Evolutionary conservation across 1,140 invertebrate species (phyloP), one percentile per base, ranked within the genome.

Genomic region (Macrostomum lignano): DNA sequence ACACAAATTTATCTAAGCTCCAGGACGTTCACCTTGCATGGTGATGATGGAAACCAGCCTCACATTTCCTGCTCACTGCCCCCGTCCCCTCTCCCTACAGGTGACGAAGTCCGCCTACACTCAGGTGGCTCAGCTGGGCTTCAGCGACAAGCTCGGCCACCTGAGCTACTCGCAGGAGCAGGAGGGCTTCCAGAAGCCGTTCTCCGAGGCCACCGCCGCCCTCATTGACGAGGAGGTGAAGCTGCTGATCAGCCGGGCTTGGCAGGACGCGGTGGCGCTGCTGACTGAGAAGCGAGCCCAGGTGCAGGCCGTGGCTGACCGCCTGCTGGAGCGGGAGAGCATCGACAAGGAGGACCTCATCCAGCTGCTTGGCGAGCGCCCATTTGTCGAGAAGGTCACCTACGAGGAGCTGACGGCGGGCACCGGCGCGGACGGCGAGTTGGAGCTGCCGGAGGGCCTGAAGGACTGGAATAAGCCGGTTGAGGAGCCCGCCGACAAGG

Each of bases 361-460:
- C 38, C 82, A 94, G 55, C 54, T 98, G 4, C 60, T 98, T 2
- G 91, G 91, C 3, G 62, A 68, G 25, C 61, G 91, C 42, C 91
- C 91, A 1, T 98, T 98, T 68, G 71, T 72, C 17, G 91, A 98
- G 59, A 96, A 94, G 60, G 86, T 84, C 10, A 94, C 88, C 3
- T 98, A 98, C 50, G 91, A 98, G 62, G 75, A 98, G 49, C 96
- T 98, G 60, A 88, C 98, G 1, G 84, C 84, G 60, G 88, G 86
- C 1, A 98, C 91, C 9, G 88, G 88, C 57, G 44, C 91, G 42
- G 86, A 94, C 44, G 88, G 96, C 56, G 77, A 96, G 46, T 93
- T 84, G 0, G 61, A 66, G 0, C 62, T 98, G 40, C 91, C 91
- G 0, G 74, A 91, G 62, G 91, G 91, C 31, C 61, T 98, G 2